These are phyloP conservation scores for Leptopterna dolabrata DNA, from an alignment of 2,888 invertebrate species.

Conservation along the genomic window DNA sequence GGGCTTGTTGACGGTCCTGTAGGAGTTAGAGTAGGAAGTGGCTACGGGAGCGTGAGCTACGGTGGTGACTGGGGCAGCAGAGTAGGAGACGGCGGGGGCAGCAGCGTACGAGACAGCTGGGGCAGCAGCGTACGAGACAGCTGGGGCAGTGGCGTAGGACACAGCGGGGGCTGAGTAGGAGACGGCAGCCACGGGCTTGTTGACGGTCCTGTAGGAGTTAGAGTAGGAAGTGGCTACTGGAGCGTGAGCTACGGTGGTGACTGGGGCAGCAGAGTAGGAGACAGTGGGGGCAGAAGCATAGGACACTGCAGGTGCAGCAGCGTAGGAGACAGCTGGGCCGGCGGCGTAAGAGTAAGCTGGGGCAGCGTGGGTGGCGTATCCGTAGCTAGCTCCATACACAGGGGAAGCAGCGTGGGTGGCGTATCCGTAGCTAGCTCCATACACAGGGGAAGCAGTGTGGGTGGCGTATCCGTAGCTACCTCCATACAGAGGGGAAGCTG, in stretches of 20 bases:
- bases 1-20: conserved; percentile 51
- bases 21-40: conserved; percentile 51
- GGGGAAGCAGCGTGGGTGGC: conserved; percentile 50
- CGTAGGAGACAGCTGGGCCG: conserved; percentile 30
- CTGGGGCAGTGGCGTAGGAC: too few relatives aligned
- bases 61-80: conserved; percentile 18
- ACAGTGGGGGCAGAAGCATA: conserved; percentile 26
- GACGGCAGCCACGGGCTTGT: conserved; percentile 49
- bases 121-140: conserved; percentile 35
- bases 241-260: conserved; percentile 49
- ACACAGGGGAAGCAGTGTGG: conserved; percentile 38
- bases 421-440: conserved; percentile 53
- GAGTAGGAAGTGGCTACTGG: conserved; percentile 52
- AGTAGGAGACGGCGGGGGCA: background rate
- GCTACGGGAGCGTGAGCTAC: conserved; percentile 50
- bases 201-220: conserved; percentile 48
- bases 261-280: conserved; percentile 28
- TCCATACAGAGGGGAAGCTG: conserved; percentile 29
- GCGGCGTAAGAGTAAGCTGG: conserved; percentile 25
- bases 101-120: conserved; percentile 33
- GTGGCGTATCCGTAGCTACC: conserved; percentile 54
- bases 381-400: conserved; percentile 50
- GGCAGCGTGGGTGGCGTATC: conserved; percentile 51
- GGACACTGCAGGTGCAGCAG: conserved; percentile 38
- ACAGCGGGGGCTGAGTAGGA: conserved; percentile 45